A percentile compares a stretch with the other conserved stretches of the same genome.
phyloP scores from a whole-genome alignment of 2,888 invertebrate species.

The Schrankia costaestrigalis region DNA sequence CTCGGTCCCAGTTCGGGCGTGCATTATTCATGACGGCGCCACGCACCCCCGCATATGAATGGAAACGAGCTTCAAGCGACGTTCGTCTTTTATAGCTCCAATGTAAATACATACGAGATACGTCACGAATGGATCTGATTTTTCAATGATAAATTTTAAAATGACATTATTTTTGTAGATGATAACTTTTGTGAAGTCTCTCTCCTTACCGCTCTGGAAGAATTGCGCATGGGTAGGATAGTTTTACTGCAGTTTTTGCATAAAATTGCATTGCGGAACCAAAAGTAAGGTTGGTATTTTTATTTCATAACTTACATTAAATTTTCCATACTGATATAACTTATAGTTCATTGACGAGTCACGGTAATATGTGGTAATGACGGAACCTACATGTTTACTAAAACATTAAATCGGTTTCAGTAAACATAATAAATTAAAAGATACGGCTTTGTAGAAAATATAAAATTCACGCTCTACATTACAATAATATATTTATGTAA shows the following conservation, averaged over 20 bases:
- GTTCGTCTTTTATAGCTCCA: slow-evolving; percentile 39
- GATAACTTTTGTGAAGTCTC: not conserved
- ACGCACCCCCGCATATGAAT: slow-evolving; percentile 50
- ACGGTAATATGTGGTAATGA: no score
- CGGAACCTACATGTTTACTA: no score
- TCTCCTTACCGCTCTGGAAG: no score
- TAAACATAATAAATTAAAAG: no score
- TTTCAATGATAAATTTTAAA: slow-evolving; percentile 29
- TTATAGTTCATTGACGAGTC: no score
- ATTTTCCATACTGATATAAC: no score
- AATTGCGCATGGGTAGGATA: no score
- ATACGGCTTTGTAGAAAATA: no score
- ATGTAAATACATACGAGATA: slow-evolving; percentile 39
- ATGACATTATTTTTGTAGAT: slow-evolving; percentile 18
- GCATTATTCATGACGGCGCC: slow-evolving; percentile 46
- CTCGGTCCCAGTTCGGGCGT: slow-evolving; percentile 25
- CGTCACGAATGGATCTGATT: slow-evolving; percentile 27
- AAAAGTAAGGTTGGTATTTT: no score
- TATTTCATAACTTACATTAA: not conserved
- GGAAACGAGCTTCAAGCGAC: slow-evolving; percentile 38
- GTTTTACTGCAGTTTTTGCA: not conserved
- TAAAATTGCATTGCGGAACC: not conserved
- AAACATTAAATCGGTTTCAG: no score
- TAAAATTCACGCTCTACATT: no score
- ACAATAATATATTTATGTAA: no score